These are phyloP conservation scores for Orthosia gracilis DNA, from an alignment of 2,888 invertebrate species.

Conservation along the genomic window DNA sequence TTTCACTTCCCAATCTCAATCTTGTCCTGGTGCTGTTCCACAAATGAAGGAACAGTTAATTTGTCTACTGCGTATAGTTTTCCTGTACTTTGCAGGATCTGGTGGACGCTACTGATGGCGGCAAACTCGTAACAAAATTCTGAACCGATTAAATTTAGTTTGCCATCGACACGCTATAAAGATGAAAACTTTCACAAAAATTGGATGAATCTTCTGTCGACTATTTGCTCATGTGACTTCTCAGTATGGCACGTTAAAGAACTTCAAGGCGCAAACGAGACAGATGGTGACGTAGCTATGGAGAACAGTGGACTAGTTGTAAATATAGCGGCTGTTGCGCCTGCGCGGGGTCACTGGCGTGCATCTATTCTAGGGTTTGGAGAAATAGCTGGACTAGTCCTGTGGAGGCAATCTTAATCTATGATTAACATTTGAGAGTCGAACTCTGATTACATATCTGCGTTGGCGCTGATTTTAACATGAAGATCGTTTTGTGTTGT, in stretches of 20 bases:
- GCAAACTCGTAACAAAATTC: too few relatives aligned
- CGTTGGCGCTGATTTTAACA: neutral
- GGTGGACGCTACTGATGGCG: too few relatives aligned
- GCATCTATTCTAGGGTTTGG: constrained; percentile 63
- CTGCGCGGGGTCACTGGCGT: constrained; percentile 61
- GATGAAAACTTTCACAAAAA: too few relatives aligned
- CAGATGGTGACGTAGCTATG: constrained; percentile 34
- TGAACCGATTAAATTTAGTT: too few relatives aligned
- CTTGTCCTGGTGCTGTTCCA: too few relatives aligned
- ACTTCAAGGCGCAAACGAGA: constrained; percentile 46
- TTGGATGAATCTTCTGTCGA: neutral
- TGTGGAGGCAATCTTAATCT: constrained; percentile 7
- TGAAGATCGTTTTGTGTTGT: too few relatives aligned
- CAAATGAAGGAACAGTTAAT: too few relatives aligned
- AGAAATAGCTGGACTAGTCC: constrained; percentile 53
- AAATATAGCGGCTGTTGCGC: constrained; percentile 58
- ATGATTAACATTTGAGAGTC: neutral
- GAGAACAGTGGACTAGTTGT: constrained; percentile 43
- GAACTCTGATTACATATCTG: neutral
- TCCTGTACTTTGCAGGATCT: too few relatives aligned
- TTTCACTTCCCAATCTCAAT: too few relatives aligned
- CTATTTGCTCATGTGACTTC: neutral
- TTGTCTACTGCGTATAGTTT: too few relatives aligned
- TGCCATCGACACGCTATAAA: too few relatives aligned
- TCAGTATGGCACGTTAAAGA: constrained; percentile 43